Evolutionary conservation across 2,113 vertebrate genomes (phyloP).

Genomic region (Anarhynchus alexandrinus): DNA sequence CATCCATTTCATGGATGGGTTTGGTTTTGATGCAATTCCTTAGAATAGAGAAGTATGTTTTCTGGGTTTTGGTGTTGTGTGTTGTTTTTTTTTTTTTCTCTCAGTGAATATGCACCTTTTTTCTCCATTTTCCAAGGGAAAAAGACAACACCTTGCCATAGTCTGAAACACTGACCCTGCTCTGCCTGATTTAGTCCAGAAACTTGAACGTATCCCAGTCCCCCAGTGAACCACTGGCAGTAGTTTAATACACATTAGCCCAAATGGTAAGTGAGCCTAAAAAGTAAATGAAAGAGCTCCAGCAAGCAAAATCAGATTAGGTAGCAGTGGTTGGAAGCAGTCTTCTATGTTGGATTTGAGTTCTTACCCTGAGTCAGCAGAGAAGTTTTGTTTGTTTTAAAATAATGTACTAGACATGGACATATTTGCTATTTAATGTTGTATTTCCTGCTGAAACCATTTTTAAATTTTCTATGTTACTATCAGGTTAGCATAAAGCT

Average conservation of each 20-base stretch:
- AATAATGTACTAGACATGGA: neutral
- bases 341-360: neutral
- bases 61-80: too few relatives aligned
- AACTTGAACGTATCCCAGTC: accelerated
- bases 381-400: neutral
- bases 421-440: neutral
- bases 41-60: neutral
- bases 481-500: neutral
- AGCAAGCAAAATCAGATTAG: neutral
- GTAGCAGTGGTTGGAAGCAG: neutral
- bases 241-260: neutral
- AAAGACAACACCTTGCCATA: neutral
- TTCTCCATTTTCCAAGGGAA: neutral
- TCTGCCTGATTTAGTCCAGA: neutral
- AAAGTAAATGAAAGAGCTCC: neutral
- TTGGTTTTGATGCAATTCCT: neutral
- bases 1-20: neutral
- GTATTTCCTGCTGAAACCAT: neutral
- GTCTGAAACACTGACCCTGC: neutral
- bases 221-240: neutral
- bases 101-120: neutral
- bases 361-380: neutral
- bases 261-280: too few relatives aligned
- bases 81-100: neutral
- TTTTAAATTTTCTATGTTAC: neutral